These are phyloP conservation scores for Paguma larvata DNA, from an alignment of 2,797 vertebrate species.

Conservation along the genomic window DNA sequence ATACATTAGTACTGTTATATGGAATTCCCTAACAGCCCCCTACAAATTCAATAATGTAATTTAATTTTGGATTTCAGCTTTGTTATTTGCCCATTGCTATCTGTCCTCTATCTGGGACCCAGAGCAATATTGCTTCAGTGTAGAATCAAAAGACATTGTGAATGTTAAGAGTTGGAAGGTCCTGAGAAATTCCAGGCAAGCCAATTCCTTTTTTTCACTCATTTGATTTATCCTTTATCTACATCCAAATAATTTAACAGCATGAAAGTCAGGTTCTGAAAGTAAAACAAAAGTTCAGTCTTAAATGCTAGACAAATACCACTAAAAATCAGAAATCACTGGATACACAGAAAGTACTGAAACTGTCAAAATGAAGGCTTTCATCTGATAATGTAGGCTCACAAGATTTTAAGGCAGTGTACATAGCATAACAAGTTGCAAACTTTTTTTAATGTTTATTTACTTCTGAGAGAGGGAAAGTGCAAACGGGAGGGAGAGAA, in stretches of 20 bases:
- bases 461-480: too few relatives aligned
- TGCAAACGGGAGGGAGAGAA: too few relatives aligned
- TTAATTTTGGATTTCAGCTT: constrained; percentile 48
- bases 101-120: not conserved
- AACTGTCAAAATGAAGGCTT: not conserved
- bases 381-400: not conserved
- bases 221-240: not conserved
- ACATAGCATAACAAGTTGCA: not conserved
- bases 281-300: not conserved
- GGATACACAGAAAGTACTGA: not conserved
- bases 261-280: not conserved
- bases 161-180: not conserved
- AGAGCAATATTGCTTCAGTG: not conserved
- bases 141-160: not conserved
- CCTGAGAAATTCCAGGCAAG: not conserved
- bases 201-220: not conserved
- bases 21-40: not conserved
- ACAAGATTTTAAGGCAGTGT: not conserved
- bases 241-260: not conserved
- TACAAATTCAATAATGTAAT: constrained; percentile 30
- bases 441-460: not conserved
- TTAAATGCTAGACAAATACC: not conserved
- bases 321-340: not conserved
- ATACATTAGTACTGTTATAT: not conserved
- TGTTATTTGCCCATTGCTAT: not conserved